Evolutionary conservation across 2,888 invertebrate genomes (phyloP).

Genomic region (Hypomecis atomaria): DNA sequence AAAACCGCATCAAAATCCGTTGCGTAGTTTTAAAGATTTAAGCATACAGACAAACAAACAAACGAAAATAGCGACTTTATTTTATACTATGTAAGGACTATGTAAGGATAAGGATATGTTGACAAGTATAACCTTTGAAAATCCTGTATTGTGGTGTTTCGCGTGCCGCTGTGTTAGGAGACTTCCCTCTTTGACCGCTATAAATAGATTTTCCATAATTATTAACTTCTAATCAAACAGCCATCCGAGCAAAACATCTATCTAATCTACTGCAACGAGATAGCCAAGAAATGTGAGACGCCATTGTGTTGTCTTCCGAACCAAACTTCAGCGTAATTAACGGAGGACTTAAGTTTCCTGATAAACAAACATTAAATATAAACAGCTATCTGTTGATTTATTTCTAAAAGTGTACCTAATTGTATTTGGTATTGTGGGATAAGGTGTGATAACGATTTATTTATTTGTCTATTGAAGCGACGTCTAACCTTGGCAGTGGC

Average conservation of each 20-base stretch:
- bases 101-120: no score
- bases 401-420: conserved; percentile 25
- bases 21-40: no score
- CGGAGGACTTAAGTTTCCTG: conserved; percentile 64
- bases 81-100: no score
- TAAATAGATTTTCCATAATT: conserved; percentile 8
- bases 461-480: not conserved
- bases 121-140: no score
- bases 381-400: conserved; percentile 38
- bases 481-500: no score
- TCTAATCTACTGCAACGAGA: conserved; percentile 64
- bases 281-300: conserved; percentile 66
- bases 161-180: no score
- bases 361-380: conserved; percentile 52
- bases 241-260: conserved; percentile 43
- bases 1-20: no score
- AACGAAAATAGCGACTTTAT: no score
- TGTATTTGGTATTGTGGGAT: not conserved
- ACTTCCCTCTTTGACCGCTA: no score
- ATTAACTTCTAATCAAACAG: conserved; percentile 21
- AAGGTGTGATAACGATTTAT: not conserved
- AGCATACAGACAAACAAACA: no score
- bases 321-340: conserved; percentile 64
- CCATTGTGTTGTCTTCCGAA: conserved; percentile 72
- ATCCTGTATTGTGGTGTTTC: no score